Conservation (phyloP, 2,888 invertebrate species). For the Chymomyza procnemis region DNA sequence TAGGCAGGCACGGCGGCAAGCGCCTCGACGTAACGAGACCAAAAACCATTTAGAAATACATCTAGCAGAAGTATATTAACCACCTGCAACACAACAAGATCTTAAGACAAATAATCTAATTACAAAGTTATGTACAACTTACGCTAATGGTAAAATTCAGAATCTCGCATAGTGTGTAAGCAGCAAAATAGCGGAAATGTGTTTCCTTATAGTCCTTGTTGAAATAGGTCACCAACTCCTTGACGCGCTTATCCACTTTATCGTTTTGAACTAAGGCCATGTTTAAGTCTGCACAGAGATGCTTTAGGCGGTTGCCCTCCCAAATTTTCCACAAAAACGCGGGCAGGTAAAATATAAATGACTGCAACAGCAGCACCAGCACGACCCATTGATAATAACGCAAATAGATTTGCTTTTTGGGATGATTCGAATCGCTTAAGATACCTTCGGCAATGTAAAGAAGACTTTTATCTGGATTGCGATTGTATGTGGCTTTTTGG, state of each 20-base stretch:
- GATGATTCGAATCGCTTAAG: background rate
- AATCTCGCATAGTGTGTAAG: conserved; percentile 85
- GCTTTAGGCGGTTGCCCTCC: conserved; percentile 79
- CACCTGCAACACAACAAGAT: conserved; percentile 46
- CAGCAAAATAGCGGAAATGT: conserved; percentile 81
- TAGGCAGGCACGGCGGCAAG: conserved; percentile 66
- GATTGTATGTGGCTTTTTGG: background rate
- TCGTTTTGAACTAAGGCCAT: conserved; percentile 58
- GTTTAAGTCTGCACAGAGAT: conserved; percentile 73
- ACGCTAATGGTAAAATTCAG: conserved; percentile 87
- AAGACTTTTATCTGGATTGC: background rate
- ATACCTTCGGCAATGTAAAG: conserved; percentile 16
- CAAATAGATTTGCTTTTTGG: conserved; percentile 62
- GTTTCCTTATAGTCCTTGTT: conserved; percentile 67
- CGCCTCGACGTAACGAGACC: conserved; percentile 73
- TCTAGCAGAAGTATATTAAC: conserved; percentile 73
- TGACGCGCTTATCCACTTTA: conserved; percentile 49
- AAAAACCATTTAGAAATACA: conserved; percentile 74
- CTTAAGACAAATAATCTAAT: background rate
- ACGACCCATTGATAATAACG: conserved; percentile 78
- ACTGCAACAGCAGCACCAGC: conserved; percentile 71
- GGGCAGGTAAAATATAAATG: conserved; percentile 74
- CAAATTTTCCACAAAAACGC: conserved; percentile 77
- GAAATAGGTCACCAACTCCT: conserved; percentile 70
- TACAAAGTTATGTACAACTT: conserved; percentile 73